Evolutionary conservation across 2,113 vertebrate genomes (phyloP).

Genomic region (Neolamprologus kungweensis): DNA sequence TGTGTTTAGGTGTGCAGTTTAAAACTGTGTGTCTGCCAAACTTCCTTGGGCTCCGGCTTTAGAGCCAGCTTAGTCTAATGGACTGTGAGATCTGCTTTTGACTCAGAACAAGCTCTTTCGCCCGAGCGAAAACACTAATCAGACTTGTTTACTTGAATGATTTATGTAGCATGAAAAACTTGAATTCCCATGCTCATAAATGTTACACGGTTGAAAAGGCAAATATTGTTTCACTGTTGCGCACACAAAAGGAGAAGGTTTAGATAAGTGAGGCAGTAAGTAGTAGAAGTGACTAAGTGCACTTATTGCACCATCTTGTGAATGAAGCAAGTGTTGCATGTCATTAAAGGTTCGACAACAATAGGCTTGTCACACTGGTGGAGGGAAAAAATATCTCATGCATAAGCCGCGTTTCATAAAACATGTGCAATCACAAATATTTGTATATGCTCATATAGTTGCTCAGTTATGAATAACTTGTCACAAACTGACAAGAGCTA

Average conservation of each 20-base stretch:
- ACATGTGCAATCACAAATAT: neutral
- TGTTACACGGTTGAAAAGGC: slow-evolving; percentile 21
- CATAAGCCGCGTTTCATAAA: neutral
- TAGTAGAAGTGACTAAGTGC: slow-evolving; percentile 33
- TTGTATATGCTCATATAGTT: slow-evolving; percentile 1
- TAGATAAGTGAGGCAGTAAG: neutral
- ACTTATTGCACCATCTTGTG: slow-evolving; percentile 72
- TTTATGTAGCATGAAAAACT: slow-evolving; percentile 38
- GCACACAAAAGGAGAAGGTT: neutral
- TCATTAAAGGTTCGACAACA: slow-evolving; percentile 6
- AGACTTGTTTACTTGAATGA: slow-evolving; percentile 41
- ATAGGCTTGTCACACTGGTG: neutral
- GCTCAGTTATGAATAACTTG: slow-evolving; percentile 3
- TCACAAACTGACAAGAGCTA: slow-evolving; percentile 4
- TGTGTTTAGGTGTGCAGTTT: slow-evolving; percentile 17
- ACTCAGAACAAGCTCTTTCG: slow-evolving; percentile 22
- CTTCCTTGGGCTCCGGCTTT: slow-evolving; percentile 4
- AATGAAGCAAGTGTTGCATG: slow-evolving; percentile 58
- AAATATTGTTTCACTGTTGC: slow-evolving; percentile 38
- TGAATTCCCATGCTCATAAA: slow-evolving; percentile 23
- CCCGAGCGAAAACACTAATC: slow-evolving; percentile 26
- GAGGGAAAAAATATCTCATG: neutral
- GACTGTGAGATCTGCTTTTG: slow-evolving; percentile 42
- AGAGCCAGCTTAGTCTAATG: slow-evolving; percentile 44
- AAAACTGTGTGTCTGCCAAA: slow-evolving; percentile 25